Percentiles rank a stretch among this genome's conserved stretches.
These are phyloP conservation scores for Microctenopoma steveboyesi DNA, from an alignment of 2,797 vertebrate genomes.

Conservation along the genomic window DNA sequence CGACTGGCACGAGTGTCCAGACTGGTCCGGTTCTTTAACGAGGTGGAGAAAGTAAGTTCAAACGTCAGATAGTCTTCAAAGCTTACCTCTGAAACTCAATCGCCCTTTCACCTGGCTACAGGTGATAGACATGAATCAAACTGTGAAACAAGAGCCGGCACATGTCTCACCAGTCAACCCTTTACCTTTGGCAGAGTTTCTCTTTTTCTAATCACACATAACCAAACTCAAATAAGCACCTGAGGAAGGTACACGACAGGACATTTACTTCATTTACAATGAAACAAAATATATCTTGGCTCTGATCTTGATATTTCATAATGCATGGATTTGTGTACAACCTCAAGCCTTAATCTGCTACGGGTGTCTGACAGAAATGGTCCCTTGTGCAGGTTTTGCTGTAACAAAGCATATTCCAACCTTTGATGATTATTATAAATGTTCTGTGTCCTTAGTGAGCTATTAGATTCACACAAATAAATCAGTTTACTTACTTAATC, in stretches of 20 bases:
- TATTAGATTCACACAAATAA: slow-evolving; percentile 2
- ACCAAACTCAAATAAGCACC: neutral
- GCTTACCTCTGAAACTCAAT: slow-evolving; percentile 40
- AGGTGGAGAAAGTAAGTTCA: slow-evolving; percentile 83
- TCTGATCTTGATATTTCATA: slow-evolving; percentile 4
- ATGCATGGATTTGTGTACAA: slow-evolving; percentile 23
- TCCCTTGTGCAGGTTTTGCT: slow-evolving; percentile 3
- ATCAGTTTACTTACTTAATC: neutral
- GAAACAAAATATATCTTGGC: slow-evolving; percentile 11
- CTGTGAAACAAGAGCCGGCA: slow-evolving; percentile 14
- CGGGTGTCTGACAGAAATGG: neutral
- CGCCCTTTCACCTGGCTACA: slow-evolving; percentile 23
- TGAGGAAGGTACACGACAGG: neutral
- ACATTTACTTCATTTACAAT: neutral
- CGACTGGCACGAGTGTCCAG: slow-evolving; percentile 82
- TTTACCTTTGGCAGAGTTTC: neutral
- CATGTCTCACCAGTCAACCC: neutral
- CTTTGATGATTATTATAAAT: neutral
- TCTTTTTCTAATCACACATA: neutral
- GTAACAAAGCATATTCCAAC: neutral
- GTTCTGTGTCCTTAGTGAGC: neutral
- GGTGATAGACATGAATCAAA: slow-evolving; percentile 11
- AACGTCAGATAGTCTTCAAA: neutral
- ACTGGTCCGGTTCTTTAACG: slow-evolving; percentile 84
- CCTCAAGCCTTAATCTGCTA: neutral